phyloP scores from a whole-genome alignment of 2,113 vertebrate genomes.

The Lota lota region DNA sequence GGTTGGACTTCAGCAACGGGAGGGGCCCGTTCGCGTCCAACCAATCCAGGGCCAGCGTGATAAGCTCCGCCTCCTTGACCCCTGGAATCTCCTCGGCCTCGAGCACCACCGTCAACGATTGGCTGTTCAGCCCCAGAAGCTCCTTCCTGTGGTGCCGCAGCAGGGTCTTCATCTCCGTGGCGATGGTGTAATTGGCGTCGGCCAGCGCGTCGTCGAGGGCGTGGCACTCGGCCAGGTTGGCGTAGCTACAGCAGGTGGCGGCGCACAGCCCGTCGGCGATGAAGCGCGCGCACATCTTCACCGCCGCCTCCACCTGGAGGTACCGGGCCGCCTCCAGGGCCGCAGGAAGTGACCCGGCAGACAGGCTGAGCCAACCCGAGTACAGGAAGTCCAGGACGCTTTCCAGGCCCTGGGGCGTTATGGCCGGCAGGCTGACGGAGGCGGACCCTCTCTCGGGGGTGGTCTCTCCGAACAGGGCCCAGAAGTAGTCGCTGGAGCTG shows the following conservation, averaged over 20 bases:
- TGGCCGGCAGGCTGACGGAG: constrained; percentile 77
- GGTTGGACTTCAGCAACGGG: constrained; percentile 70
- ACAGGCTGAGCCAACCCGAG: constrained; percentile 87
- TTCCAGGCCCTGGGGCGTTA: constrained; percentile 81
- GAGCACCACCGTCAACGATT: constrained; percentile 76
- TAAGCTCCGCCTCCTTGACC: constrained; percentile 78
- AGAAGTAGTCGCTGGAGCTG: constrained; percentile 92
- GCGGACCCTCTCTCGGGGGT: constrained; percentile 79
- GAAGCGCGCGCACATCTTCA: constrained; percentile 83
- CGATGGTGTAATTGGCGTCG: constrained; percentile 77
- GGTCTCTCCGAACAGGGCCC: constrained; percentile 88
- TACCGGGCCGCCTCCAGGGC: constrained; percentile 88
- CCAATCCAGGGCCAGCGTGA: constrained; percentile 83
- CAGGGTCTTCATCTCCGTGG: constrained; percentile 74
- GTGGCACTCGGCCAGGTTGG: constrained; percentile 84
- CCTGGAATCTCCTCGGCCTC: constrained; percentile 77
- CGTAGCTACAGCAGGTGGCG: constrained; percentile 84
- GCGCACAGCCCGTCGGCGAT: constrained; percentile 77
- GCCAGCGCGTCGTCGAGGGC: constrained; percentile 71
- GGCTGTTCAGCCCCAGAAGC: constrained; percentile 80
- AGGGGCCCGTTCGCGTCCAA: constrained; percentile 75
- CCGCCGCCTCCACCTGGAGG: constrained; percentile 85
- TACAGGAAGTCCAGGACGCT: constrained; percentile 92
- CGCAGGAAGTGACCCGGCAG: constrained; percentile 78
- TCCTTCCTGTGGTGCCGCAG: constrained; percentile 66